These are phyloP conservation scores for Menura novaehollandiae DNA, from an alignment of 2,113 vertebrate genomes.

Conservation along the genomic window DNA sequence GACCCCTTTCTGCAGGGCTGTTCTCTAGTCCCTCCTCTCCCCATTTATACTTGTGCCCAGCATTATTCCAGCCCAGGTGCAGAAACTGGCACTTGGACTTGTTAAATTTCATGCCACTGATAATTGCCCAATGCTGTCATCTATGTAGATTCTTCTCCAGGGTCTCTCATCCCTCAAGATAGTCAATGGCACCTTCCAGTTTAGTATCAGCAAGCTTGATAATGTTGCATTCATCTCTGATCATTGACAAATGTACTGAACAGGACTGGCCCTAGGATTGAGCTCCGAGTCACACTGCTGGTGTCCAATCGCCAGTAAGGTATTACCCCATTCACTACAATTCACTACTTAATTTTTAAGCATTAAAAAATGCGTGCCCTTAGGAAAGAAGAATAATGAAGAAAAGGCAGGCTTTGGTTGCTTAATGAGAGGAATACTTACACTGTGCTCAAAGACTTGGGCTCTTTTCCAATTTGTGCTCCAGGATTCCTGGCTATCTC, in stretches of 20 bases:
- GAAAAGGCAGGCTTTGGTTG: not conserved
- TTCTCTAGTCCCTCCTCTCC: not conserved
- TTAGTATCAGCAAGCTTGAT: not conserved
- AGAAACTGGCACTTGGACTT: not conserved
- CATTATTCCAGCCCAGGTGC: not conserved
- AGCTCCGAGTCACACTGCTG: not conserved
- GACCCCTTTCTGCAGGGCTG: not conserved
- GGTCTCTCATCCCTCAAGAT: not conserved
- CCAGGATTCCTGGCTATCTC: not conserved
- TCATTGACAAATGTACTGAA: not conserved
- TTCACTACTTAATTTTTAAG: not conserved
- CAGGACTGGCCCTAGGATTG: not conserved
- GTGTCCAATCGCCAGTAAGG: not conserved
- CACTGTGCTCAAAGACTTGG: not conserved
- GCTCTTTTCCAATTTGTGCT: not conserved
- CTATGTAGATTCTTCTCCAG: not conserved
- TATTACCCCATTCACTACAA: not conserved
- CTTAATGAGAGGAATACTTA: not conserved
- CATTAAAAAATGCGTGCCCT: rapidly evolving
- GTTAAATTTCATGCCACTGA: not conserved
- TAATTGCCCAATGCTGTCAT: not conserved
- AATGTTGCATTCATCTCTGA: not conserved
- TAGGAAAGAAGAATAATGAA: not conserved
- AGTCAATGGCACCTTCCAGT: not conserved
- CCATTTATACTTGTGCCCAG: not conserved